A percentile compares a stretch with the other conserved stretches of the same genome.
phyloP scores from a whole-genome alignment of 2,797 vertebrate species.

The Chrysocyon brachyurus region DNA sequence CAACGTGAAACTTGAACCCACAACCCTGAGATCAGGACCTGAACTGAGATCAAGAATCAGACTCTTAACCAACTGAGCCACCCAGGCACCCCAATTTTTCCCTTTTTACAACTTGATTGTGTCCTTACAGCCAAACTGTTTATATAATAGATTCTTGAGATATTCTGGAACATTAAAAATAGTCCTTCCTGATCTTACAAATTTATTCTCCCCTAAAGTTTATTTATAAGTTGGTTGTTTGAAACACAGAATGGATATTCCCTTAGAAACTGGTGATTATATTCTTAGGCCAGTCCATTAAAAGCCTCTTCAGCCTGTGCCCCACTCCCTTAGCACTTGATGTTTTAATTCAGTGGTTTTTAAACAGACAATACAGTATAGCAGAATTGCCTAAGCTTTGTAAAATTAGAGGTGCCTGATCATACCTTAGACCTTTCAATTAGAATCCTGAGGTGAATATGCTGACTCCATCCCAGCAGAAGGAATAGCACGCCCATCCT shows the following conservation, averaged over 20 bases:
- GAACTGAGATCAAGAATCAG: neutral
- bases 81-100: neutral
- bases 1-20: neutral
- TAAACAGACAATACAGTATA: neutral
- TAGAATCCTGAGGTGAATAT: neutral
- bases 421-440: neutral
- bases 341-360: neutral
- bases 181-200: neutral
- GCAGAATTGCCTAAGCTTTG: neutral
- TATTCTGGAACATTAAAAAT: constrained; percentile 28
- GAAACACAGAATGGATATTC: neutral
- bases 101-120: constrained; percentile 5
- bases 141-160: constrained; percentile 28
- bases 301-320: neutral
- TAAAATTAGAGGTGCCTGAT: neutral
- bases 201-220: neutral
- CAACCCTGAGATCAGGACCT: neutral
- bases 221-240: constrained; percentile 23
- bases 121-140: neutral
- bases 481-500: fast-evolving
- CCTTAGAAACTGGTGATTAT: neutral
- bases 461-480: neutral
- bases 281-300: neutral
- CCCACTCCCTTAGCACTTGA: neutral
- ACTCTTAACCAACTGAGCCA: neutral